Percentiles rank a stretch among this genome's conserved stretches.
These are phyloP conservation scores for Cancer borealis DNA, from an alignment of 2,888 invertebrate genomes.

Conservation along the genomic window DNA sequence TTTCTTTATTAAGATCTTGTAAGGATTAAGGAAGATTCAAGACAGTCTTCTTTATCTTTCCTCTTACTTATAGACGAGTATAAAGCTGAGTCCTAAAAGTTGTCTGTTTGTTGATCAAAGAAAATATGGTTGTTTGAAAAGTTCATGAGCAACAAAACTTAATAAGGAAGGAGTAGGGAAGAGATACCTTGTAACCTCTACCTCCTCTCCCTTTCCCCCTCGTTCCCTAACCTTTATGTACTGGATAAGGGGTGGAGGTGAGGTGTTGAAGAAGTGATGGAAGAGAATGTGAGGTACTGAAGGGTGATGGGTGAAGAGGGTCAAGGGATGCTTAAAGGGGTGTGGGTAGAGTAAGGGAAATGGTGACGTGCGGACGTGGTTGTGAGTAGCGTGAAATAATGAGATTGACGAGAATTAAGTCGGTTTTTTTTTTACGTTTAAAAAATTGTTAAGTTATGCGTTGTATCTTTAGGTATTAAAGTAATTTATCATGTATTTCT, in stretches of 20 bases:
- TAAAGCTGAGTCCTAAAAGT: neutral
- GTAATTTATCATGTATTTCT: neutral
- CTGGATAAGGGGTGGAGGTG: neutral
- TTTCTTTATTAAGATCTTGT: constrained; percentile 16
- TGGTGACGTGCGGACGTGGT: neutral
- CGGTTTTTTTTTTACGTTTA: neutral
- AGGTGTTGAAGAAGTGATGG: neutral
- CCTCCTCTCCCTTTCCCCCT: neutral
- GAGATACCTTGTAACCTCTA: neutral
- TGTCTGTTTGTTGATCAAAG: neutral
- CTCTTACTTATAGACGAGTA: neutral
- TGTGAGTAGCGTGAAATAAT: neutral
- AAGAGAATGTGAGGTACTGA: neutral
- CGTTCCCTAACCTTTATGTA: too few species aligned
- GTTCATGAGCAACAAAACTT: neutral
- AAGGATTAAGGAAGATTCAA: neutral
- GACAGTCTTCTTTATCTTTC: neutral
- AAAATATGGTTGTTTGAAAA: neutral
- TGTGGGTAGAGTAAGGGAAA: neutral
- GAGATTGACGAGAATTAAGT: neutral
- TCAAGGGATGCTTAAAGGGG: neutral
- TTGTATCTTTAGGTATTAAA: neutral
- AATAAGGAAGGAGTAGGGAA: neutral
- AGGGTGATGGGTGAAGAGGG: neutral
- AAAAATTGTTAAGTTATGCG: neutral